These are phyloP conservation scores for Brenthis ino DNA, from an alignment of 2,888 invertebrate species.

Conservation along the genomic window DNA sequence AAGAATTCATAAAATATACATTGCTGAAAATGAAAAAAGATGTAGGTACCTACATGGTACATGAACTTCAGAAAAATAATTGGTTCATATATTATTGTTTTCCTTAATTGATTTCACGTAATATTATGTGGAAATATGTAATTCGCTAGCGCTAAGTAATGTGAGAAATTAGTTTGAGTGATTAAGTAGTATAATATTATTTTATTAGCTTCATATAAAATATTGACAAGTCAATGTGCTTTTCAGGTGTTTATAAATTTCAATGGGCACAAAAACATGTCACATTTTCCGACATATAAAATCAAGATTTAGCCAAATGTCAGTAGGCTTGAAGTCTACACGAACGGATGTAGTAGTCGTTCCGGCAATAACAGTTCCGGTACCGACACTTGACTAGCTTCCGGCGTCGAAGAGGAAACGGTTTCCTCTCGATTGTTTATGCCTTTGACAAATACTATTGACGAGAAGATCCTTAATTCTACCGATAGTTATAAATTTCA, in stretches of 20 bases:
- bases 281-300: conserved; percentile 9
- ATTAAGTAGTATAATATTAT: neutral
- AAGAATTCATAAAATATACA: conserved; percentile 22
- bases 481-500: neutral
- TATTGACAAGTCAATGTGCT: no score
- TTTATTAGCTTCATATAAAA: no score
- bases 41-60: neutral
- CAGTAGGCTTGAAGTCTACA: conserved; percentile 72
- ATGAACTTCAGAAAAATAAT: no score
- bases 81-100: no score
- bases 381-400: conserved; percentile 75
- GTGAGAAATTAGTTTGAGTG: neutral
- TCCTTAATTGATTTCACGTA: neutral
- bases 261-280: neutral
- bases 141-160: neutral
- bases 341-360: conserved; percentile 76
- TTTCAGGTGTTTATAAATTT: no score
- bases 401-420: conserved; percentile 73
- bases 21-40: conserved; percentile 10
- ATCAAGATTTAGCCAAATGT: conserved; percentile 32
- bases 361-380: conserved; percentile 81
- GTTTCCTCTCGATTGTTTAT: conserved; percentile 77
- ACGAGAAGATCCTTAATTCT: conserved; percentile 26
- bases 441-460: conserved; percentile 52
- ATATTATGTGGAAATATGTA: neutral